phyloP scores from a whole-genome alignment of 2,113 vertebrate genomes.

The Machaerirhynchus nigripectus region DNA sequence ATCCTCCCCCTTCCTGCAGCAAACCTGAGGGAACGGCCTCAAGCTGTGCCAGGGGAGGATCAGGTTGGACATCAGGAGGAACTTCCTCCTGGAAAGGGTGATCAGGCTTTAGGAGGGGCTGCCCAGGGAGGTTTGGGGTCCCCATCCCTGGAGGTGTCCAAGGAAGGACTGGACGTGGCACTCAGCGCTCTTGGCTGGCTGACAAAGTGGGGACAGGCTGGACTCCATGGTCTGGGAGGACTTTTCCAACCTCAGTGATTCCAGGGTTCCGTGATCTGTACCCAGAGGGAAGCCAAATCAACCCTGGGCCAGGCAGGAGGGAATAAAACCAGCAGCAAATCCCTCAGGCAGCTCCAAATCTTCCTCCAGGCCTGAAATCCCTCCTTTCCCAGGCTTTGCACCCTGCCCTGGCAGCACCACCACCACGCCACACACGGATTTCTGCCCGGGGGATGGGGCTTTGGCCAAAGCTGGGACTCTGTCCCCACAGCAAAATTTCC shows the following conservation, averaged over 20 bases:
- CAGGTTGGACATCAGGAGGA: background rate
- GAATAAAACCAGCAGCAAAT: background rate
- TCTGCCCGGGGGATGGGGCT: rapidly evolving
- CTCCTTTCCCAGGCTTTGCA: background rate
- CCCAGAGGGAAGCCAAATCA: background rate
- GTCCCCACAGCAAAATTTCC: rapidly evolving
- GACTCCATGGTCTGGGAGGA: background rate
- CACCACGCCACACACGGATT: rapidly evolving
- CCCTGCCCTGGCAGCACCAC: background rate
- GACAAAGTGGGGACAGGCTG: background rate
- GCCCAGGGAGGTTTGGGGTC: background rate
- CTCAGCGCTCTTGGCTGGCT: background rate
- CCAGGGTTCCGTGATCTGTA: background rate
- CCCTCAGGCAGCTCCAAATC: background rate
- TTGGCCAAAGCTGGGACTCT: background rate
- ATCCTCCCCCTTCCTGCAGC: background rate
- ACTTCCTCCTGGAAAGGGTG: background rate
- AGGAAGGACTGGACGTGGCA: rapidly evolving
- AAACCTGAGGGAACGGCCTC: background rate
- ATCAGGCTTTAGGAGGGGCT: background rate
- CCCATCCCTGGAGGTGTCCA: background rate
- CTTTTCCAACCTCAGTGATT: background rate
- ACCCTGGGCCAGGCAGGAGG: background rate
- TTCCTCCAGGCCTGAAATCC: background rate
- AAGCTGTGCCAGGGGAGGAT: background rate